Base-by-base conservation (phyloP, 2,797 vertebrate species). In the Coccyzus lansbergi region DNA sequence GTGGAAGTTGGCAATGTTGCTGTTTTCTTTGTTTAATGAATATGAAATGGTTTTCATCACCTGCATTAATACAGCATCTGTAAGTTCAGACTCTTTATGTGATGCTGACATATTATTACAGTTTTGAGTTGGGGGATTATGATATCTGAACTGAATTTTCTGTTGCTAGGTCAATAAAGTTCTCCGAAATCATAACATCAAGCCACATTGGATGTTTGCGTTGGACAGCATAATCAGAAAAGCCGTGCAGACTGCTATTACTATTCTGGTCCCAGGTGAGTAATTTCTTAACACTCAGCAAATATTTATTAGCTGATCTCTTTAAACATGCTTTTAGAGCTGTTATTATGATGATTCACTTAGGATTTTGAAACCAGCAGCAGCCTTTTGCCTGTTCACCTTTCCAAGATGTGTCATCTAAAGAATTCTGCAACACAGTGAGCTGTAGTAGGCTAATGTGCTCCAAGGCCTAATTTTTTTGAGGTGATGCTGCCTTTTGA, bases 181-280 rank as follows among this genome's bases (percentile, higher is more conserved):
- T 93, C 98, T 99, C 93, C 97, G 99, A 97, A 99, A 99, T 95
- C 99, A 99, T 97, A 99, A 99, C 96, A 99, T 99, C 97, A 99
- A 99, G 96, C 99, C 99, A 48, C 99, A 99, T 86, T 99, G 99
- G 99, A 99, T 99, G 99, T 99, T 99, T 89, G 99, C 99, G 36
- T 95, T 99, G 96, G 99, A 99, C 97, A 99, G 98, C 96, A 99
- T 99, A 96, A 99, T 99, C 94, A 98, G 99, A 53, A 99, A 99
- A 97, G 99, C 99, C 3, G 99, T 99, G 65, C 99, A 99, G 97
- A 99, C 99, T 2, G 99, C 99, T 88, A 99, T 99, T 95, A 99
- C 99, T 40, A 99, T 99, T 96, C 97, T 99, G 93, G 99, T 99
- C 76, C 99, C 99, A 98, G 99, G 99, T 99, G 98, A 98, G 97